Base-by-base conservation (phyloP, 2,113 vertebrate genomes). In the Engraulis encrasicolus region DNA sequence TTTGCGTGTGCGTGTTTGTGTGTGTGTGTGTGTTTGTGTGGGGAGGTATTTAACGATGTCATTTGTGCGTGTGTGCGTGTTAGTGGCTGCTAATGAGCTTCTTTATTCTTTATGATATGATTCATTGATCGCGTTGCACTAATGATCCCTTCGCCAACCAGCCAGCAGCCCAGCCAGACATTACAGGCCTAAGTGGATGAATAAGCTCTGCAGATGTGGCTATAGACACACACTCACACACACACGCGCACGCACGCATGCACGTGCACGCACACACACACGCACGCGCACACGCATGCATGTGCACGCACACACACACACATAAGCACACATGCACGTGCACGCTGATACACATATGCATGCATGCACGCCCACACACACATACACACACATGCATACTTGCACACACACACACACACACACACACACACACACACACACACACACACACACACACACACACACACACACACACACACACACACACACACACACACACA, bases 81-180 rank as follows among this genome's bases (percentile, higher is more conserved):
- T 20, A 45, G 54, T 58, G 58, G n/a, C 58, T 66, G 58, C 58
- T 23, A 66, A 66, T 66, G 11, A 66, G 27, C 58, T 66, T 7
- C 58, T 27, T 66, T 66, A 66, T 66, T 66, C 58, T 31, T n/a
- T 66, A 31, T 66, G 58, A 66, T 66, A n/a, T 58, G 54, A 58
- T 58, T 58, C 54, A 58, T 58, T 58, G 54, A 6, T 58, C 54
- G 20, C 9, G 6, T 58, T 6, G 7, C 2, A 6, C 20, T 23
- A 58, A n/a, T 58, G 19, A n/a, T 7, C 6, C 20, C 54, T n/a
- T n/a, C 18, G 23, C 54, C 2, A 58, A 58, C 0, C 23, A 58
- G 54, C 19, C 54, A 20, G 54, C 54, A 58, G 20, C 3, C 3
- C 4, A 58, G 19, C 19, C 54, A 58, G 54, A 58, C 20, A 58